A percentile compares a stretch with the other conserved stretches of the same genome.
Evolutionary conservation across 1,140 invertebrate genomes (phyloP).

Genomic region (Drosophila biarmipes): DNA sequence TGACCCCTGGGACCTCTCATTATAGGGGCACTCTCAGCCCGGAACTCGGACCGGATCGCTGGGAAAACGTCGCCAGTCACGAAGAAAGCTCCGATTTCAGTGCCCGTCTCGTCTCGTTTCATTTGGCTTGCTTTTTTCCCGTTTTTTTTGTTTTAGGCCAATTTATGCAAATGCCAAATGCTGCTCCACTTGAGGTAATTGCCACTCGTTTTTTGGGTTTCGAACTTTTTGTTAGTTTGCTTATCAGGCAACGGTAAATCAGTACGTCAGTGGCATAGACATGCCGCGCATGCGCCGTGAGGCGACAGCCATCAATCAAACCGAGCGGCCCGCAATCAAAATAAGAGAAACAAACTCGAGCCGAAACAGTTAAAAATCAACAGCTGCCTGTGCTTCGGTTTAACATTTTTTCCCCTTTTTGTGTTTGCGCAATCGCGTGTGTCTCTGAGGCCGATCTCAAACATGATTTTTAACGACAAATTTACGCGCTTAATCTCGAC

Average conservation of each 20-base stretch:
- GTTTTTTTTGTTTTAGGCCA: constrained; percentile 49
- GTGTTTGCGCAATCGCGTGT: constrained; percentile 46
- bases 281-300: constrained; percentile 74
- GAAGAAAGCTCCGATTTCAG: constrained; percentile 72
- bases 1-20: constrained; percentile 69
- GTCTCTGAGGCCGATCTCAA: constrained; percentile 43
- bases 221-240: constrained; percentile 17
- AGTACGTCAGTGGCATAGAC: constrained; percentile 61
- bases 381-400: constrained; percentile 50
- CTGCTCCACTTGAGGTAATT: constrained; percentile 80
- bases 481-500: constrained; percentile 80
- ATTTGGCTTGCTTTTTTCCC: constrained; percentile 28
- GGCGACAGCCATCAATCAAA: constrained; percentile 82
- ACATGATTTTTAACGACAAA: constrained; percentile 83
- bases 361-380: constrained; percentile 63
- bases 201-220: constrained; percentile 57
- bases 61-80: constrained; percentile 78
- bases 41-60: constrained; percentile 26
- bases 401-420: background rate
- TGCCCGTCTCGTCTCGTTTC: constrained; percentile 55
- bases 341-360: constrained; percentile 33
- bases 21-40: constrained; percentile 14
- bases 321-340: constrained; percentile 71
- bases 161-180: constrained; percentile 80
- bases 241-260: constrained; percentile 75